Percentiles rank a stretch among this genome's conserved stretches.
These are phyloP conservation scores for Troides oblongomaculatus DNA, from an alignment of 2,888 invertebrate species.

Conservation along the genomic window DNA sequence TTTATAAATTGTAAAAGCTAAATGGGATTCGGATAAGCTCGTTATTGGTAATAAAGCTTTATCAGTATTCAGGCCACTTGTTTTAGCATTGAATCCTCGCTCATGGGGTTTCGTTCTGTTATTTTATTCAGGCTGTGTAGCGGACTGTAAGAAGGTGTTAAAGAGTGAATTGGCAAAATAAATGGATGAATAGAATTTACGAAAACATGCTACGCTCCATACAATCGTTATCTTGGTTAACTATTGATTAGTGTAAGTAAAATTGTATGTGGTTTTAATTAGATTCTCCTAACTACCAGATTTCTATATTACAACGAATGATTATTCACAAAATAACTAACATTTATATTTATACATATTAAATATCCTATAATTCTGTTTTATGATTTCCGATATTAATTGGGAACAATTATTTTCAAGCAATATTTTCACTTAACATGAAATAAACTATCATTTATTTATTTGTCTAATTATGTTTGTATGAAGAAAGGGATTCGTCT, in stretches of 20 bases:
- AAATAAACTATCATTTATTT: neutral
- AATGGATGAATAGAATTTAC: conserved; percentile 70
- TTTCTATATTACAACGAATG: neutral
- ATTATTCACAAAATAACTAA: too few relatives aligned
- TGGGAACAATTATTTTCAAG: too few relatives aligned
- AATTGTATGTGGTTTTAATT: neutral
- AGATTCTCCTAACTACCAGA: neutral
- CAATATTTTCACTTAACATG: neutral
- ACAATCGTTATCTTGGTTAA: conserved; percentile 56
- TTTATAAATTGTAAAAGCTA: conserved; percentile 28
- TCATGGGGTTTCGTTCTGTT: conserved; percentile 57
- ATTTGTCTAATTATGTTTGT: neutral
- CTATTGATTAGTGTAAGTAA: conserved; percentile 47
- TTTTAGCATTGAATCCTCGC: conserved; percentile 55
- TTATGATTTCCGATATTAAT: too few relatives aligned
- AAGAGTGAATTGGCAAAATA: conserved; percentile 73
- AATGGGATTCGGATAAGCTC: conserved; percentile 31
- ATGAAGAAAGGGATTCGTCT: neutral
- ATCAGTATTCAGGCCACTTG: conserved; percentile 46
- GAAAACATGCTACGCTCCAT: conserved; percentile 51
- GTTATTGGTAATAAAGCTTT: conserved; percentile 39
- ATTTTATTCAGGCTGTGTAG: conserved; percentile 73
- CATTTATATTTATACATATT: too few relatives aligned
- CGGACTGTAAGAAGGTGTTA: conserved; percentile 73
- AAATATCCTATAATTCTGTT: too few relatives aligned